Conservation (phyloP, 1,140 invertebrate species). For the Pogonomyrmex californicus region DNA sequence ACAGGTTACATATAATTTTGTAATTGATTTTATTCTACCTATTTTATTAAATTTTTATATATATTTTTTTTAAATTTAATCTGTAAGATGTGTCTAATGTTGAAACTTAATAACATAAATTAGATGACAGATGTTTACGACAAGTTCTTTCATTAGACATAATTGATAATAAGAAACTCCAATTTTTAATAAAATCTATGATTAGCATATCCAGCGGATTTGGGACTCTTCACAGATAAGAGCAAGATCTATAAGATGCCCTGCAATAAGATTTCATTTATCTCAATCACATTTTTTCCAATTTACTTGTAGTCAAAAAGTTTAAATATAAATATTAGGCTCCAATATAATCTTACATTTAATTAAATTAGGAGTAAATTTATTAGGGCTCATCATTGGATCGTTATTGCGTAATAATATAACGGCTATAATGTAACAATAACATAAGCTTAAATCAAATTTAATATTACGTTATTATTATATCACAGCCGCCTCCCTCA, state of each 20-base stretch:
- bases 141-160: background rate
- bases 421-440: conserved; percentile 31
- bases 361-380: conserved; percentile 21
- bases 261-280: conserved; percentile 47
- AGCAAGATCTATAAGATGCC: conserved; percentile 63
- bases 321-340: conserved; percentile 25
- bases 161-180: background rate
- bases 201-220: conserved; percentile 2
- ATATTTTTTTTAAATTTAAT: background rate
- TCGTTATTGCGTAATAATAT: conserved; percentile 4
- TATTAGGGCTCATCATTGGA: background rate
- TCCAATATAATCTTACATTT: conserved; percentile 28
- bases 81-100: background rate
- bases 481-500: background rate
- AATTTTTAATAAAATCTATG: conserved; percentile 13
- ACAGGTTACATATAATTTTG: background rate
- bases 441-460: conserved; percentile 24
- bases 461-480: conserved; percentile 34
- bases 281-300: background rate
- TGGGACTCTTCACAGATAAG: conserved; percentile 20
- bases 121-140: background rate
- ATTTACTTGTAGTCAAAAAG: conserved; percentile 19
- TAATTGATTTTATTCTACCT: background rate
- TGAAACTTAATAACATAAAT: conserved; percentile 27
- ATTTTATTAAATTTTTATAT: background rate